phyloP scores from a whole-genome alignment of 2,113 vertebrate genomes.

The Eretmochelys imbricata region DNA sequence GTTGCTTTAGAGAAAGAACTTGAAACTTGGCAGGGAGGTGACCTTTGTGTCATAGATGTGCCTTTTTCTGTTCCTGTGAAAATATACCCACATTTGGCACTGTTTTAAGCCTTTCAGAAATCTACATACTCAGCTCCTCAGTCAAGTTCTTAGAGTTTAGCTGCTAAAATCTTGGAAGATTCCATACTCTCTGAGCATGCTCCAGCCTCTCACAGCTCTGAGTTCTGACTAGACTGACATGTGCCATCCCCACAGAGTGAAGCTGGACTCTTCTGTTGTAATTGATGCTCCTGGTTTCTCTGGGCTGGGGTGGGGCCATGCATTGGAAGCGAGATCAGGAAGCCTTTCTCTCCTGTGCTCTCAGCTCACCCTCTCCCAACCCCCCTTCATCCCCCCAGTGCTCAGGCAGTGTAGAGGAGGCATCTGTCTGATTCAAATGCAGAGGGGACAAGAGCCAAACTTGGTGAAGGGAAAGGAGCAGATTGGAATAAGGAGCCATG shows the following conservation, averaged over 20 bases:
- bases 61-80: background rate
- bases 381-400: rapidly evolving
- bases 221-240: background rate
- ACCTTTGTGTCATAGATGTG: background rate
- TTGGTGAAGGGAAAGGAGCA: background rate
- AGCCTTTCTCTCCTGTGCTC: background rate
- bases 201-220: background rate
- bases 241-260: background rate
- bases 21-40: background rate
- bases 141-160: background rate
- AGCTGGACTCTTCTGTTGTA: background rate
- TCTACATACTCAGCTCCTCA: background rate
- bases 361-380: background rate
- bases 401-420: background rate
- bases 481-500: background rate
- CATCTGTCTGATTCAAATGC: background rate
- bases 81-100: background rate
- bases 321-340: background rate
- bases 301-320: background rate
- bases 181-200: rapidly evolving
- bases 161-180: background rate
- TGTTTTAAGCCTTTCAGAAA: background rate
- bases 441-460: background rate
- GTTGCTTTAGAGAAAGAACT: rapidly evolving
- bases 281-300: background rate